Percentiles rank a stretch among this genome's conserved stretches.
Conservation (phyloP, 2,113 vertebrate genomes). For the Rhinolophus sinicus region DNA sequence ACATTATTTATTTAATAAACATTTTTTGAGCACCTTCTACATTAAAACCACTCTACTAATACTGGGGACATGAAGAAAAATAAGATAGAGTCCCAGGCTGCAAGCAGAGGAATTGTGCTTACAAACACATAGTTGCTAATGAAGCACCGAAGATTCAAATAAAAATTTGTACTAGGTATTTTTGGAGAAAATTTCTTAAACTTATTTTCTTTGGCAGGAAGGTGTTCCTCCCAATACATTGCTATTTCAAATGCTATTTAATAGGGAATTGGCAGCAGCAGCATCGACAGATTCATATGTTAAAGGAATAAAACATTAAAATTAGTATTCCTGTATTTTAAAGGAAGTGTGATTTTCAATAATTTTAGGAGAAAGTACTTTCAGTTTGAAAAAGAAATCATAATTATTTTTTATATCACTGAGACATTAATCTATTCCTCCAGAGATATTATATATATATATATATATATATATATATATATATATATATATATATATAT, state of each 20-base stretch:
- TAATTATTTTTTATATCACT: neutral
- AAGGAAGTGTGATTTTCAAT: neutral
- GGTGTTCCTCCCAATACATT: neutral
- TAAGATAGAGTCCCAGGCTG: neutral
- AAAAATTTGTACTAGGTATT: too few species aligned
- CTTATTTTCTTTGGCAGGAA: neutral
- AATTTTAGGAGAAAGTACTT: neutral
- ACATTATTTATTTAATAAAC: neutral
- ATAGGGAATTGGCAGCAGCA: neutral
- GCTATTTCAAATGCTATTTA: neutral
- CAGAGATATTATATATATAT: neutral
- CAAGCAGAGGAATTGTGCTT: neutral
- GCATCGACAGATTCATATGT: neutral
- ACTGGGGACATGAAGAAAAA: neutral
- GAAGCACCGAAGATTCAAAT: neutral
- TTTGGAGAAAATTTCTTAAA: neutral
- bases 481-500: too few species aligned
- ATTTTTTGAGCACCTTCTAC: neutral
- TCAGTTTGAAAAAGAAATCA: neutral
- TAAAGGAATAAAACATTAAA: neutral
- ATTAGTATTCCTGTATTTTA: neutral
- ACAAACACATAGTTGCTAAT: neutral
- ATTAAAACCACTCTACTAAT: neutral
- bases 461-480: too few species aligned
- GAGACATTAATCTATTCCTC: neutral